Evolutionary conservation across 2,888 invertebrate species (phyloP).

Genomic region (Ischnura elegans): DNA sequence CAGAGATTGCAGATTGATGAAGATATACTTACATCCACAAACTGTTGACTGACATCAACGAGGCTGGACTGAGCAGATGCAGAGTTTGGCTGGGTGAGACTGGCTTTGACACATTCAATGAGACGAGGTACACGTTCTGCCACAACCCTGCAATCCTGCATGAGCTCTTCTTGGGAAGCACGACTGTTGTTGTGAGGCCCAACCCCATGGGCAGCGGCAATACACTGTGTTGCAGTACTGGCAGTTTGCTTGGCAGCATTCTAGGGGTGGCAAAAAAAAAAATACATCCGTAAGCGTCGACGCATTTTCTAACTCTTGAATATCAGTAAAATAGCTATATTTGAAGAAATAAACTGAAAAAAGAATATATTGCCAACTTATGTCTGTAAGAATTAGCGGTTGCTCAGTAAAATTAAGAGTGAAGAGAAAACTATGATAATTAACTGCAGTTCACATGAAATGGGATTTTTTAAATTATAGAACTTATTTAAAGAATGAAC

Average conservation of each 20-base stretch:
- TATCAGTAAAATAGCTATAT: background rate
- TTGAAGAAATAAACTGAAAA: background rate
- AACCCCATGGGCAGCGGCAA: constrained; percentile 92
- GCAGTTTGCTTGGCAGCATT: constrained; percentile 92
- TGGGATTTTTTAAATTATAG: too few relatives aligned
- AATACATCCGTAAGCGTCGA: too few relatives aligned
- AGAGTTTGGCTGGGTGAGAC: constrained; percentile 85
- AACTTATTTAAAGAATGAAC: too few relatives aligned
- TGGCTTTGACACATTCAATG: constrained; percentile 88
- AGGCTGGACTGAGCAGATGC: constrained; percentile 89
- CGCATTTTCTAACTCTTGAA: background rate
- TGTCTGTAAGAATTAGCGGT: too few relatives aligned
- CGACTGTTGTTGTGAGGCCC: constrained; percentile 86
- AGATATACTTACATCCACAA: constrained; percentile 84
- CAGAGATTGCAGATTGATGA: too few relatives aligned
- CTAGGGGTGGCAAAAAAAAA: constrained; percentile 78
- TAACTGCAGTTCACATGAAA: too few relatives aligned
- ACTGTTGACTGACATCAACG: constrained; percentile 90
- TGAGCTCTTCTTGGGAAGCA: constrained; percentile 85
- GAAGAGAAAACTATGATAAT: too few relatives aligned
- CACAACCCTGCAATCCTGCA: constrained; percentile 86
- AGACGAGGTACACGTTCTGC: constrained; percentile 90
- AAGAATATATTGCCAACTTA: too few relatives aligned
- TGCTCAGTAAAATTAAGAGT: too few relatives aligned
- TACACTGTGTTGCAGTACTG: constrained; percentile 93